Evolutionary conservation across 2,113 vertebrate genomes (phyloP).

Genomic region (Marmota monax): DNA sequence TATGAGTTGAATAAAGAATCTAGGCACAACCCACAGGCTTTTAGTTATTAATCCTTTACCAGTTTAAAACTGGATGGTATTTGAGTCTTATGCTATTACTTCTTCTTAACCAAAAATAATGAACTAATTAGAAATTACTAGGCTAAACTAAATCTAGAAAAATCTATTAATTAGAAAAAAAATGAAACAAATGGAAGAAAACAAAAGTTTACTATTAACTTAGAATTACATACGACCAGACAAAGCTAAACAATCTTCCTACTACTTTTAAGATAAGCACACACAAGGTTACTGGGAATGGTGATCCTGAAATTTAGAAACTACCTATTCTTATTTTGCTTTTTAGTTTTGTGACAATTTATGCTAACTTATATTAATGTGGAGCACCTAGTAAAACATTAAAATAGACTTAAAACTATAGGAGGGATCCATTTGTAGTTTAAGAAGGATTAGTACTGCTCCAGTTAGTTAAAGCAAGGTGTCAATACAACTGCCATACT

Average conservation of each 20-base stretch:
- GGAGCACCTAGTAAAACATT: slow-evolving; percentile 50
- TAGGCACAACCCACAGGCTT: neutral
- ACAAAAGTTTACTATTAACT: slow-evolving; percentile 48
- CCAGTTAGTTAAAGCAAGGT: slow-evolving; percentile 40
- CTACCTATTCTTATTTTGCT: slow-evolving; percentile 49
- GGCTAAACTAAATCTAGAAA: slow-evolving; percentile 55
- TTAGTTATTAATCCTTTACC: neutral
- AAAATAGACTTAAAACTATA: slow-evolving; percentile 29
- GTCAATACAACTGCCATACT: neutral
- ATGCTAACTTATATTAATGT: slow-evolving; percentile 24
- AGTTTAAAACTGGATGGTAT: neutral
- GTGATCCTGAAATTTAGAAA: slow-evolving; percentile 20
- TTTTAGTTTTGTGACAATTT: slow-evolving; percentile 66
- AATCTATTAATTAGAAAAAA: slow-evolving; percentile 49
- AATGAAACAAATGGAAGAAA: slow-evolving; percentile 49
- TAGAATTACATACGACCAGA: slow-evolving; percentile 30
- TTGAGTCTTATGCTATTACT: slow-evolving; percentile 19
- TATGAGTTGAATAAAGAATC: slow-evolving; percentile 40
- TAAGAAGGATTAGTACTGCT: slow-evolving; percentile 27
- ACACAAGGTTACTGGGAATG: slow-evolving; percentile 15
- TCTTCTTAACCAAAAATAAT: slow-evolving; percentile 51
- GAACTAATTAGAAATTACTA: slow-evolving; percentile 22
- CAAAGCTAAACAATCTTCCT: slow-evolving; percentile 50
- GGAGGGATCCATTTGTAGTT: neutral
- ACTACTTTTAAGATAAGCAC: slow-evolving; percentile 29